phyloP scores from a whole-genome alignment of 2,888 invertebrate species.

The Agrypnus murinus region DNA sequence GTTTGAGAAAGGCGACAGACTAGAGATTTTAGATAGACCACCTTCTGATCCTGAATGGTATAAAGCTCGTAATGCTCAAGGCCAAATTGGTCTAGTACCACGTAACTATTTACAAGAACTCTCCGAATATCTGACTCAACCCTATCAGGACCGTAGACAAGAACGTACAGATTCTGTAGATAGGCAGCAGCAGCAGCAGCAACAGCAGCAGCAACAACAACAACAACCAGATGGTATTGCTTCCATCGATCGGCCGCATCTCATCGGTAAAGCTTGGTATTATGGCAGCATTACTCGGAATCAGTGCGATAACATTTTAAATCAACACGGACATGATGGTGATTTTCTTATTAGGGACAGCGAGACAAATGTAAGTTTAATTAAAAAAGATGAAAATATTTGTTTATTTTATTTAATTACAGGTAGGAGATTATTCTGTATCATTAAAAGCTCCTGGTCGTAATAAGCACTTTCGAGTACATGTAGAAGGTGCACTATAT shows the following conservation, averaged over 20 bases:
- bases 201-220: conserved; percentile 59
- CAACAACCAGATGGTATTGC: conserved; percentile 60
- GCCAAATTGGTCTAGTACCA: conserved; percentile 96
- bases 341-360: conserved; percentile 99
- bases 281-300: conserved; percentile 96
- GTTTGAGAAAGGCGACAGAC: conserved; percentile 96
- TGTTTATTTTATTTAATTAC: conserved; percentile 67
- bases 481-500: conserved; percentile 93
- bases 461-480: conserved; percentile 99
- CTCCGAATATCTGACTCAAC: conserved; percentile 90
- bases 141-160: conserved; percentile 77
- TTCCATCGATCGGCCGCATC: conserved; percentile 79
- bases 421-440: conserved; percentile 99
- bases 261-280: conserved; percentile 95
- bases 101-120: conserved; percentile 95
- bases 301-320: conserved; percentile 96
- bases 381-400: not conserved
- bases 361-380: conserved; percentile 93
- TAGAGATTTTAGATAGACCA: conserved; percentile 97
- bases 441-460: conserved; percentile 97
- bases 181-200: conserved; percentile 63
- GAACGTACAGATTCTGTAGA: conserved; percentile 69
- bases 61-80: conserved; percentile 94
- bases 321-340: conserved; percentile 96
- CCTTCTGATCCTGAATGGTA: conserved; percentile 99